Conservation (phyloP, 2,797 vertebrate genomes). For the Poeciliopsis gracilis region DNA sequence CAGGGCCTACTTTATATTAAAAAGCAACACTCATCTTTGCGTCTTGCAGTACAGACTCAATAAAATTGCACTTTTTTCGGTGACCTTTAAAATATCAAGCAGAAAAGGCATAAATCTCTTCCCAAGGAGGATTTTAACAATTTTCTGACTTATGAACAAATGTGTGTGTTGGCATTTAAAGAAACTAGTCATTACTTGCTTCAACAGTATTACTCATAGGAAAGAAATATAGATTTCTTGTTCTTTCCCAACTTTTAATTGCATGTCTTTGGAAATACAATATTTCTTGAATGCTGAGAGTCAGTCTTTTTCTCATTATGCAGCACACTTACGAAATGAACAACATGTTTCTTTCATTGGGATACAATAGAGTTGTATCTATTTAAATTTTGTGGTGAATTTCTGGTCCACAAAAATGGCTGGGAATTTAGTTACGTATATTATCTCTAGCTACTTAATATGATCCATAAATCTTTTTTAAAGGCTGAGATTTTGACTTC, state of each 20-base stretch:
- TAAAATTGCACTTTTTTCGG: neutral
- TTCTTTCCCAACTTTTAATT: neutral
- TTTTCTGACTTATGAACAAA: neutral
- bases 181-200: neutral
- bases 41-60: neutral
- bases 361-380: neutral
- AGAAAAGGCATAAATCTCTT: neutral
- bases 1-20: neutral
- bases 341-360: neutral
- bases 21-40: conserved; percentile 1
- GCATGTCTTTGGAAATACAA: neutral
- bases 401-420: neutral
- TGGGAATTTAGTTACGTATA: neutral
- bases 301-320: neutral
- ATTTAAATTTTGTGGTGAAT: neutral
- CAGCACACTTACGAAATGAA: neutral
- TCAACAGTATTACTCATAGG: neutral
- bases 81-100: conserved; percentile 1
- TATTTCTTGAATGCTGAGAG: neutral
- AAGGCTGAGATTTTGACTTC: neutral
- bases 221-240: neutral
- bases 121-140: neutral
- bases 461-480: neutral
- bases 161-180: neutral
- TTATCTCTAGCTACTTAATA: neutral